These are phyloP conservation scores for Acanthopagrus latus DNA, from an alignment of 2,797 vertebrate genomes.

Conservation along the genomic window DNA sequence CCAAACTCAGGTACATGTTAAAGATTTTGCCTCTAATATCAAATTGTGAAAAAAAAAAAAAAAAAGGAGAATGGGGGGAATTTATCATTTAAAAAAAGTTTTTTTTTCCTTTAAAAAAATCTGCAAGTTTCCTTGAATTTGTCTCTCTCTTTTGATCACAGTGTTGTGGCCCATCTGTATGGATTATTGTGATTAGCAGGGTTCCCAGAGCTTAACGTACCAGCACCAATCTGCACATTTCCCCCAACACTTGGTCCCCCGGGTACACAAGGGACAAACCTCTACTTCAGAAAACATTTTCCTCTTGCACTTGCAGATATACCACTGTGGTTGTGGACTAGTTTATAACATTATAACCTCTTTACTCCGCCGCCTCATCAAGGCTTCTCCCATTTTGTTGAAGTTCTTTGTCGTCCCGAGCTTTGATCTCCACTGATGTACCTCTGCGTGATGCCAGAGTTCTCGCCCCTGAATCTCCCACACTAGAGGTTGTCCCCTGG, in stretches of 20 bases:
- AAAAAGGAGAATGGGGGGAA: conserved; percentile 19
- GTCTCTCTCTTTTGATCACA: conserved; percentile 71
- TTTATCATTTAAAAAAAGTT: conserved; percentile 25
- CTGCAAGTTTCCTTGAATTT: conserved; percentile 51
- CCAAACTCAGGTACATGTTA: conserved; percentile 59
- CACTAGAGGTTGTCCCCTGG: conserved; percentile 97
- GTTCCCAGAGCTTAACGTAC: conserved; percentile 59
- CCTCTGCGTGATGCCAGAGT: conserved; percentile 25
- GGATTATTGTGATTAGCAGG: conserved; percentile 57
- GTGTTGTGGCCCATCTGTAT: conserved; percentile 72
- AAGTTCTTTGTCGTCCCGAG: conserved; percentile 38
- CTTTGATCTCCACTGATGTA: conserved; percentile 36
- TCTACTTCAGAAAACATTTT: conserved; percentile 39
- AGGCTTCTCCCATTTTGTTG: conserved; percentile 4
- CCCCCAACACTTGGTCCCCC: conserved; percentile 44
- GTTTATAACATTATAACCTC: conserved; percentile 40
- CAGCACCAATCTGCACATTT: conserved; percentile 43
- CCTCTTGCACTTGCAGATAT: conserved; percentile 25
- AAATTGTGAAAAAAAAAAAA: conserved; percentile 62
- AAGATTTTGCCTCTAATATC: conserved; percentile 52
- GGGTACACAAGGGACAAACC: conserved; percentile 35
- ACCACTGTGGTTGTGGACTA: conserved; percentile 49
- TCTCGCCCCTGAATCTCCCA: neutral
- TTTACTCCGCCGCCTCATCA: conserved; percentile 38
- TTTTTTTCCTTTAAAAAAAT: conserved; percentile 48